Percentiles rank a stretch among this genome's conserved stretches.
Evolutionary conservation across 35 echinoderm and acorn worm genomes (phyloP).

Genomic region (Lytechinus variegatus): DNA sequence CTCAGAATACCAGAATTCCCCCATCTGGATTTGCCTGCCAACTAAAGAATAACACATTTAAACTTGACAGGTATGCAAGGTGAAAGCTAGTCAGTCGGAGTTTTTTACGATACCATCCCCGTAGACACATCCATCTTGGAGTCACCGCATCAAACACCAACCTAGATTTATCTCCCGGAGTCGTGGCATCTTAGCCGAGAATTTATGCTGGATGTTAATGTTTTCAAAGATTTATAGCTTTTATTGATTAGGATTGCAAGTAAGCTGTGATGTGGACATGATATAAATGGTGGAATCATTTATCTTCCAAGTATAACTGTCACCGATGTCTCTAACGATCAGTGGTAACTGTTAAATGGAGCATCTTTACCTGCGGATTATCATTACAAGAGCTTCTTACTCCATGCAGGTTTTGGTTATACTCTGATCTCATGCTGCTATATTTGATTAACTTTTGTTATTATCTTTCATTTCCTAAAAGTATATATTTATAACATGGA

Average conservation of each 20-base stretch:
- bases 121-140: background rate
- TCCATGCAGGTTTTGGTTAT: background rate
- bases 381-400: background rate
- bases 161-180: background rate
- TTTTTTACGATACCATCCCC: background rate
- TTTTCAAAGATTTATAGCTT: background rate
- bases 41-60: conserved; percentile 7
- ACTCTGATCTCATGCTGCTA: background rate
- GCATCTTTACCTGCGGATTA: background rate
- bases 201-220: background rate
- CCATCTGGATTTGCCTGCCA: background rate
- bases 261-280: background rate
- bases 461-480: too few species aligned
- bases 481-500: too few species aligned
- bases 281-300: background rate
- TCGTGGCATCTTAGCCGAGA: background rate
- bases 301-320: background rate
- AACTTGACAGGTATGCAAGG: conserved; percentile 2
- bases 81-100: background rate
- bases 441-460: background rate
- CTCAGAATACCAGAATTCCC: conserved; percentile 3
- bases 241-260: background rate
- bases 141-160: background rate
- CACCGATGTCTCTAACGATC: background rate
- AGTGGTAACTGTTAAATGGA: background rate